Evolutionary conservation across 2,888 invertebrate species (phyloP).

Genomic region (Gibbula magus): DNA sequence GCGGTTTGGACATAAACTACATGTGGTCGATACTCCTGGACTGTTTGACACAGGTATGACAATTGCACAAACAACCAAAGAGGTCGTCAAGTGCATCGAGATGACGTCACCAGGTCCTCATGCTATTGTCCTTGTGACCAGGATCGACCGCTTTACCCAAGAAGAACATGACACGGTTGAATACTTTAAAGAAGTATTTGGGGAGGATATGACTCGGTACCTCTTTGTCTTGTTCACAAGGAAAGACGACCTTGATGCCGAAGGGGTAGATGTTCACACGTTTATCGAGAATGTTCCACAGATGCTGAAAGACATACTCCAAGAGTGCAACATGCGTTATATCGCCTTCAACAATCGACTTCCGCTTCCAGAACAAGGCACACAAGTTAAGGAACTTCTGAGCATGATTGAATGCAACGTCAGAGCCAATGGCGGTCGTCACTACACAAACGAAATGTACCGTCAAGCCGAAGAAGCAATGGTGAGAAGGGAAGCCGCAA

Average conservation of each 20-base stretch:
- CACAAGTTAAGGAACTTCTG: constrained; percentile 23
- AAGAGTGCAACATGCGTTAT: constrained; percentile 27
- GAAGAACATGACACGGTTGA: constrained; percentile 40
- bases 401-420: constrained; percentile 27
- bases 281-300: constrained; percentile 26
- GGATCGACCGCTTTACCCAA: constrained; percentile 34
- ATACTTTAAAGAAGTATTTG: constrained; percentile 30
- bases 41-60: constrained; percentile 38
- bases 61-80: constrained; percentile 26
- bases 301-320: constrained; percentile 10
- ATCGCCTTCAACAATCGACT: constrained; percentile 33
- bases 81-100: constrained; percentile 15
- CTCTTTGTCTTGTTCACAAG: constrained; percentile 36
- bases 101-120: constrained; percentile 7
- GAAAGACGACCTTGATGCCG: constrained; percentile 32
- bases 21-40: constrained; percentile 38
- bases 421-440: constrained; percentile 26
- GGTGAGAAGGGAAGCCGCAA: constrained; percentile 25
- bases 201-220: constrained; percentile 17
- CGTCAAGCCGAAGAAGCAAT: constrained; percentile 28
- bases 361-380: background rate
- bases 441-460: constrained; percentile 33
- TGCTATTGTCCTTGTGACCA: constrained; percentile 23
- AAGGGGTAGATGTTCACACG: constrained; percentile 16
- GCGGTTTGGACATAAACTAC: constrained; percentile 18